Evolutionary conservation across 2,888 invertebrate genomes (phyloP).

Genomic region (Bugulina stolonifera): DNA sequence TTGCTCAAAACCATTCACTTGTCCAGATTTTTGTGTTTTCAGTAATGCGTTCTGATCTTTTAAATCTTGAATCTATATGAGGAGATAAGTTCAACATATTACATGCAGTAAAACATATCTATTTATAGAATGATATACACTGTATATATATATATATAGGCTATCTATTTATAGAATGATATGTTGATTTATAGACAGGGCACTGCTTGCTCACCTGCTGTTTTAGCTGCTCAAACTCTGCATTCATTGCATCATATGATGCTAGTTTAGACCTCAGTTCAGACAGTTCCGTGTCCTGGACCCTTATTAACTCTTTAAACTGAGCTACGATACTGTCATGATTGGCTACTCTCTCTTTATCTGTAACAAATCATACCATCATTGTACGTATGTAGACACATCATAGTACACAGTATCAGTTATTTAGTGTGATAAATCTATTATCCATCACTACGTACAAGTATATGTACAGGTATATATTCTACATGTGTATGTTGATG

Average conservation of each 20-base stretch:
- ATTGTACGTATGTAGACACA: too few species aligned
- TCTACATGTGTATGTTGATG: not conserved
- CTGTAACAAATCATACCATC: not conserved
- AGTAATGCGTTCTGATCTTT: constrained; percentile 80
- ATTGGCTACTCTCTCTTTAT: constrained; percentile 12
- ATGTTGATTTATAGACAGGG: too few species aligned
- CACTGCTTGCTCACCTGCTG: constrained; percentile 21
- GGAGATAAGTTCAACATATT: constrained; percentile 45
- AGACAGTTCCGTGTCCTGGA: constrained; percentile 61
- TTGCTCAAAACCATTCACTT: constrained; percentile 13
- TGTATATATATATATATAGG: too few species aligned
- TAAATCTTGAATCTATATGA: constrained; percentile 67
- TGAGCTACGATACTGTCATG: constrained; percentile 61
- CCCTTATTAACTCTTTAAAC: constrained; percentile 83
- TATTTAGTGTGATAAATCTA: too few species aligned
- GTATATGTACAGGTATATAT: too few species aligned
- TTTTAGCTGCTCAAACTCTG: constrained; percentile 54
- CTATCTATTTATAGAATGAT: too few species aligned
- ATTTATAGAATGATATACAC: too few species aligned
- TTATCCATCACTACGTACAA: too few species aligned
- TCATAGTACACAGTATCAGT: not conserved
- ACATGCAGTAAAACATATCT: too few species aligned
- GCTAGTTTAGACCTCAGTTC: constrained; percentile 38
- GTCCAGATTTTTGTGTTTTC: constrained; percentile 58
- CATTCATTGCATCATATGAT: constrained; percentile 54